A percentile compares a stretch with the other conserved stretches of the same genome.
These are phyloP conservation scores for Caenorhabditis sp. DNA, from an alignment of 2,888 invertebrate genomes.

Conservation along the genomic window DNA sequence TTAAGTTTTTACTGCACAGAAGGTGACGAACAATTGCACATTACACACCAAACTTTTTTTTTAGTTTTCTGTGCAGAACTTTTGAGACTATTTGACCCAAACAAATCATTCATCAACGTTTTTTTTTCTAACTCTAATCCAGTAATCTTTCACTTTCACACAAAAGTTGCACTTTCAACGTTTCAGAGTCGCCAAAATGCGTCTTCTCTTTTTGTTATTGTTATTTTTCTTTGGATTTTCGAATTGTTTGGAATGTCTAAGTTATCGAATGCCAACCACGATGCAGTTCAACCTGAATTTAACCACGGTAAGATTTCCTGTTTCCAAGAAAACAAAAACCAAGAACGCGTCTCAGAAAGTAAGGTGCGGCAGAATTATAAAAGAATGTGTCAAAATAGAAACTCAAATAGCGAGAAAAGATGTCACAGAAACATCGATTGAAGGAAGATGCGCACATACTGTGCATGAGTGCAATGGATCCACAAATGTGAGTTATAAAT, in stretches of 20 bases:
- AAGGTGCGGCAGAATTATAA: background rate
- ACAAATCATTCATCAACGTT: no score
- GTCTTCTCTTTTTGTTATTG: background rate
- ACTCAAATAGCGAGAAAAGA: background rate
- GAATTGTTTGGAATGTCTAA: background rate
- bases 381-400: conserved; percentile 1
- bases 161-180: background rate
- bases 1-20: no score
- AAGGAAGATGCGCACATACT: conserved; percentile 6
- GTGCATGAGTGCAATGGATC: background rate
- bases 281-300: background rate
- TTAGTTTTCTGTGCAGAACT: no score
- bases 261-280: background rate
- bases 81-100: no score
- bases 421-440: background rate
- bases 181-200: background rate
- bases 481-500: conserved; percentile 3
- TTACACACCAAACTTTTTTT: no score
- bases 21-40: no score
- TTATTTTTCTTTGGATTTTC: background rate
- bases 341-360: no score
- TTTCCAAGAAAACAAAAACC: background rate
- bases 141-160: no score
- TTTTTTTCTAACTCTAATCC: no score
- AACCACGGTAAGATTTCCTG: background rate